Evolutionary conservation across 1,140 invertebrate genomes (phyloP), one percentile per base, ranked within the genome.

Genomic region (Pseudomyrmex pallidus): DNA sequence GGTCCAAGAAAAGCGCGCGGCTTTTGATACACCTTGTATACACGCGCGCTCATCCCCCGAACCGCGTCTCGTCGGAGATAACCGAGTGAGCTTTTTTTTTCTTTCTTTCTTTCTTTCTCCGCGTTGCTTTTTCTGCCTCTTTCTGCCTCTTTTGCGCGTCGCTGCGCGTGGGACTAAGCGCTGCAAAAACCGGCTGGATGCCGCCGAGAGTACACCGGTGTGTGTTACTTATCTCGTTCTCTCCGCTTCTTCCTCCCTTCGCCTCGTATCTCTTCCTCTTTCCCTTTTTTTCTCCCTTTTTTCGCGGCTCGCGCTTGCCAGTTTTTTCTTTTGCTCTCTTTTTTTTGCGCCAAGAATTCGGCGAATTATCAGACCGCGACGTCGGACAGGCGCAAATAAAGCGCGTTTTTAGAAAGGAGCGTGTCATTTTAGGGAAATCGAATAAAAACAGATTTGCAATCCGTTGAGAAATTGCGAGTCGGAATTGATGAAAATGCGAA

Each of bases 11-110:
- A 64, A 50, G 48, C 56, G 20, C 76, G 20, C 15, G 52, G 54
- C 76, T 80, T 78, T 78, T 78, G 78, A 87, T 83, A 72, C 82
- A 86, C 85, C 66, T 83, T 83, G 66, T 86, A 86, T 67, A 77
- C 78, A 82, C 9, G 48, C 78, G 74, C 74, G 35, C 46, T 57
- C 44, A 46, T 52, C 17, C 44, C 52, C 20, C 66, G 67, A 84
- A 80, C 35, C 35, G 35, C 70, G 85, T 86, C 77, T 83, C 68
- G 66, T 80, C 54, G 56, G 85, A 35, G 35, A 86, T 86, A 86
- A 82, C 57, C 68, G 56, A 64, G 57, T 56, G 35, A 22, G 17
- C 46, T 35, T 76, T 68, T 70, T 61, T 64, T 62, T 17, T 10
- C 22, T 22, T 35, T 76, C 56, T 70, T 61, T 64, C 56, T 17